Percentiles rank a stretch among this genome's conserved stretches.
Conservation (phyloP, 1,140 invertebrate species). For the Drosophila orena region DNA sequence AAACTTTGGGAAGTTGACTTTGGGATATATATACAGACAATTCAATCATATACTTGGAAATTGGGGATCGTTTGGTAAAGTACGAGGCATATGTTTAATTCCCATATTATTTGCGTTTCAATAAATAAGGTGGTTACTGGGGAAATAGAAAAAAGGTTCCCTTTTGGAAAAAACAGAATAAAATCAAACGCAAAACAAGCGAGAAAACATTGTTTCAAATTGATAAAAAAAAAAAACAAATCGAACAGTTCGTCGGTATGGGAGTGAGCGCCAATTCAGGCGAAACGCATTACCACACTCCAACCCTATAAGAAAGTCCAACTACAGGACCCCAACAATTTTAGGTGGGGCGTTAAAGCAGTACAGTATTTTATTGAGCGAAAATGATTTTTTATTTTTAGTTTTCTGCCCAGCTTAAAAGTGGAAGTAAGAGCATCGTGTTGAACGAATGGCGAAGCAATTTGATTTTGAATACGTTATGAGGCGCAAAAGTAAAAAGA, state of each 20-base stretch:
- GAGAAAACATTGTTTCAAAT: conserved; percentile 80
- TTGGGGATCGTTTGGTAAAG: no score
- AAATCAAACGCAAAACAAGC: conserved; percentile 82
- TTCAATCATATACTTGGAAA: no score
- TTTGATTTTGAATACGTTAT: conserved; percentile 83
- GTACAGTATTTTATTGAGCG: conserved; percentile 82
- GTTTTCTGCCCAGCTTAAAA: conserved; percentile 63
- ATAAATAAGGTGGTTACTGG: conserved; percentile 47
- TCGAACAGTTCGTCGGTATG: conserved; percentile 16
- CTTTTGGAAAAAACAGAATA: conserved; percentile 63
- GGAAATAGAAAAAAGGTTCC: conserved; percentile 36
- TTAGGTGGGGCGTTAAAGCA: conserved; percentile 22
- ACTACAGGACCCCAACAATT: conserved; percentile 46
- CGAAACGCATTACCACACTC: conserved; percentile 75
- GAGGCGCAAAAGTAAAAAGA: conserved; percentile 73
- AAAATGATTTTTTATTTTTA: conserved; percentile 84
- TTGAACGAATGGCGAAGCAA: conserved; percentile 67
- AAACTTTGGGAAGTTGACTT: no score
- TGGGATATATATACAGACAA: no score
- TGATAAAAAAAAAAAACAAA: conserved; percentile 50
- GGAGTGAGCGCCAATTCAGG: conserved; percentile 76
- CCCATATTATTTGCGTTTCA: conserved; percentile 66
- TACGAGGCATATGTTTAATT: conserved; percentile 16
- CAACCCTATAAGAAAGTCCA: neutral
- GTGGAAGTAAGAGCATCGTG: conserved; percentile 72